Conservation (phyloP, 35 echinoderm and acorn worm species). For the Diadema setosum region DNA sequence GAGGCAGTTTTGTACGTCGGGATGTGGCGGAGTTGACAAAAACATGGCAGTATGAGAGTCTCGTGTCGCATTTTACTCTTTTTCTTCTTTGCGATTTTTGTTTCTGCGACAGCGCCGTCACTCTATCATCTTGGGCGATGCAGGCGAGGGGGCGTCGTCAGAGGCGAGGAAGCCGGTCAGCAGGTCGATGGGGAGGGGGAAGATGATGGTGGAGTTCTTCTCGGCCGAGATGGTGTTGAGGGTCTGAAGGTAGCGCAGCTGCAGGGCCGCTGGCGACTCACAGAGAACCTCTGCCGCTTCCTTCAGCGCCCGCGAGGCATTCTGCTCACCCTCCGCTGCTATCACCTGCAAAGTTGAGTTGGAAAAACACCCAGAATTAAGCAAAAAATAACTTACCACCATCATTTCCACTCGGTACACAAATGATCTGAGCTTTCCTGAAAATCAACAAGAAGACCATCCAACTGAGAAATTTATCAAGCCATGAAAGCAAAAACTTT, state of each 20-base stretch:
- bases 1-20: too few relatives aligned
- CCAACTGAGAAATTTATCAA: too few relatives aligned
- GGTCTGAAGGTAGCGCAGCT: constrained; percentile 93
- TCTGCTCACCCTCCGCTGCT: constrained; percentile 94
- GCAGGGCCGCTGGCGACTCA: constrained; percentile 84
- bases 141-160: neutral
- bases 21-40: too few relatives aligned
- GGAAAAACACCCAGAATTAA: too few relatives aligned
- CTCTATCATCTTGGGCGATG: neutral
- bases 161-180: constrained; percentile 32
- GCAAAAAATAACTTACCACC: too few relatives aligned
- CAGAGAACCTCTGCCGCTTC: constrained; percentile 81
- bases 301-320: constrained; percentile 86
- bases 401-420: too few relatives aligned
- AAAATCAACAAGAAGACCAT: too few relatives aligned
- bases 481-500: too few relatives aligned
- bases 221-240: constrained; percentile 96
- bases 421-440: too few relatives aligned
- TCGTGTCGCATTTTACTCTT: too few relatives aligned
- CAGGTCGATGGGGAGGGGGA: constrained; percentile 92
- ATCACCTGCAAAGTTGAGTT: constrained; percentile 91
- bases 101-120: neutral
- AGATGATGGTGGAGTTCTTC: constrained; percentile 99
- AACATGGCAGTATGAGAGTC: too few relatives aligned
- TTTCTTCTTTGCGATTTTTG: too few relatives aligned